phyloP scores from a whole-genome alignment of 1,140 invertebrate species.

The Teleopsis dalmanni region DNA sequence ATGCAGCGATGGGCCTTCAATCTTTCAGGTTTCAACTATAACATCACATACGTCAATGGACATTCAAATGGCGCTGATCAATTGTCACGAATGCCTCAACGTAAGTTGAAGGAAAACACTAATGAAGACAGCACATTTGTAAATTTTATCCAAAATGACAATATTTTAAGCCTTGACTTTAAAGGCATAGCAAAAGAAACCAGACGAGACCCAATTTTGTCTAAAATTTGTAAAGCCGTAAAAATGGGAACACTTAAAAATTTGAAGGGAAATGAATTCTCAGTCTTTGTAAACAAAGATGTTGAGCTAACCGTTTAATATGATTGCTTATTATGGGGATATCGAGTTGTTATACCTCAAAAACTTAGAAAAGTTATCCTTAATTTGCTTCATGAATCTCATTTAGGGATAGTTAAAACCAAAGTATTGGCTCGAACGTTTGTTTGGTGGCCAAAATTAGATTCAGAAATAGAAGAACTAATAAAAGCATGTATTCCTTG shows the following conservation, averaged over 20 bases:
- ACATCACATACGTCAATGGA: conserved; percentile 27
- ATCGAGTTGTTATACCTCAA: conserved; percentile 8
- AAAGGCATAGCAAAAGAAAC: conserved; percentile 12
- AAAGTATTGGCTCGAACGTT: too few species aligned
- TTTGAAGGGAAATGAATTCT: background rate
- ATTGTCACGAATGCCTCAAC: conserved; percentile 11
- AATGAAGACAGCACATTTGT: conserved; percentile 6
- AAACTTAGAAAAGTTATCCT: conserved; percentile 10
- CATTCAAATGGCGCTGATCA: conserved; percentile 9
- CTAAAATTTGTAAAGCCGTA: conserved; percentile 8
- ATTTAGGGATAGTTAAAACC: too few species aligned
- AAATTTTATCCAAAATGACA: conserved; percentile 7
- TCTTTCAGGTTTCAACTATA: conserved; percentile 35
- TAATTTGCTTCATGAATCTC: too few species aligned
- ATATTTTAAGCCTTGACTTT: conserved; percentile 4
- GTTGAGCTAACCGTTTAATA: conserved; percentile 20
- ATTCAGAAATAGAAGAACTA: too few species aligned
- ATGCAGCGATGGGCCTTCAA: conserved; percentile 38
- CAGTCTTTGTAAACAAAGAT: conserved; percentile 9
- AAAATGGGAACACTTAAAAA: too few species aligned
- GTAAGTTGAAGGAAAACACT: background rate
- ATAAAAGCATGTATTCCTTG: too few species aligned
- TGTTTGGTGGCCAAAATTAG: too few species aligned
- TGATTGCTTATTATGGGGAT: conserved; percentile 17
- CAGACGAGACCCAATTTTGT: conserved; percentile 10